Evolutionary conservation across 2,888 invertebrate species (phyloP), one percentile per base, ranked within the genome.

Genomic region (Spodoptera littoralis): DNA sequence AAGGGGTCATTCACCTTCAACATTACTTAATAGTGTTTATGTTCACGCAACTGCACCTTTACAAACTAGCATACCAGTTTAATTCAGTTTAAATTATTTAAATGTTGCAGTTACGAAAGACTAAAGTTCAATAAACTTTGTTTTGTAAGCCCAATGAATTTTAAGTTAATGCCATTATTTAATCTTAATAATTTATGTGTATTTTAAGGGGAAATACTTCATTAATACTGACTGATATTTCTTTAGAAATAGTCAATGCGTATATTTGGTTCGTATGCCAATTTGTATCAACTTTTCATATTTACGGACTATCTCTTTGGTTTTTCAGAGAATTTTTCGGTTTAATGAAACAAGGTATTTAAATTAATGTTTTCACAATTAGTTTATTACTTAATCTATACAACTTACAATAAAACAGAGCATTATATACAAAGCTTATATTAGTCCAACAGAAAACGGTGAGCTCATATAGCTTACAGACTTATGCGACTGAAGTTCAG

Each of bases 391-490:
- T 60, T 75, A 63, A 60, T 52, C 48, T 48, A 6, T 73, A 77
- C 42, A 82, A 79, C 73, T 82, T 68, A 77, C 77, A 77, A 77
- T 79, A 81, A 66, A 81, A 83, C 78, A 85, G 77, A 80, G 86
- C 86, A 81, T 78, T 88, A 89, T 90, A 79, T 88, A 91, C 88
- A 92, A 91, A 87, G 88, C 89, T 79, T 83, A 81, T 59, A 78
- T 74, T 68, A 87, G 80, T 83, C 76, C 78, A 65, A 81, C 75
- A 83, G 79, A 80, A 73, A 82, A 84, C 81, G 82, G 81, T 82
- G 82, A 84, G 81, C 77, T 84, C 79, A 67, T 66, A 76, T 66
- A 76, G 65, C 73, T 77, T 78, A 84, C 78, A 85, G 73, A 84
- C 78, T 80, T 84, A 78, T 70, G 64, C 76, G 76, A 77, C 68